phyloP scores from a whole-genome alignment of 1,140 invertebrate genomes.

The Brachionus koreanus region DNA sequence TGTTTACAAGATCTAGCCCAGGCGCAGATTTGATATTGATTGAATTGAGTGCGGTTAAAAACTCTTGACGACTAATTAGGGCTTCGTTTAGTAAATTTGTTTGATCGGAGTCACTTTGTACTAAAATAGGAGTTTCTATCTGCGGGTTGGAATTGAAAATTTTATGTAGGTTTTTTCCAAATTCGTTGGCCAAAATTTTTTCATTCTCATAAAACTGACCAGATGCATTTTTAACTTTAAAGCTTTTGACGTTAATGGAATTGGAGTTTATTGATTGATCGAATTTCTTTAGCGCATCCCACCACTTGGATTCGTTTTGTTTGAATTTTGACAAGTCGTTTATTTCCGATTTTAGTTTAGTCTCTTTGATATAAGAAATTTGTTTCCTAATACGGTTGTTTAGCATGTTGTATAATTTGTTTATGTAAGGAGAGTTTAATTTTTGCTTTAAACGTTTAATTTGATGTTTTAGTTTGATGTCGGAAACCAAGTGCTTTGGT shows the following conservation, averaged over 20 bases:
- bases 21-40: not conserved
- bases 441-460: constrained; percentile 7
- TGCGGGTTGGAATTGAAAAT: not conserved
- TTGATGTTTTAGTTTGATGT: not conserved
- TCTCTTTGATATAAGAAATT: not conserved
- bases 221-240: not conserved
- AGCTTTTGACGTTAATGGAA: not conserved
- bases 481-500: not conserved
- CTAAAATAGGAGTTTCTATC: not conserved
- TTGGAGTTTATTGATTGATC: not conserved
- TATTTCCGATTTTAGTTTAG: not conserved
- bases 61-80: not conserved
- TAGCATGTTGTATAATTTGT: not conserved
- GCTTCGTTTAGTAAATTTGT: not conserved
- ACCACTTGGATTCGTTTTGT: not conserved
- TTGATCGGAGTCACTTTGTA: not conserved
- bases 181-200: not conserved
- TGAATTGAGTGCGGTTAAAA: not conserved
- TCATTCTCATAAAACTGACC: not conserved
- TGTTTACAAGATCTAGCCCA: not conserved
- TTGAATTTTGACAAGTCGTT: not conserved
- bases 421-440: not conserved
- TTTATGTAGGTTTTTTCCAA: not conserved
- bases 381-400: not conserved
- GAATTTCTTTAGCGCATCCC: not conserved